Conservation (phyloP, 2,797 vertebrate genomes). For the Enteromius paludinosus region DNA sequence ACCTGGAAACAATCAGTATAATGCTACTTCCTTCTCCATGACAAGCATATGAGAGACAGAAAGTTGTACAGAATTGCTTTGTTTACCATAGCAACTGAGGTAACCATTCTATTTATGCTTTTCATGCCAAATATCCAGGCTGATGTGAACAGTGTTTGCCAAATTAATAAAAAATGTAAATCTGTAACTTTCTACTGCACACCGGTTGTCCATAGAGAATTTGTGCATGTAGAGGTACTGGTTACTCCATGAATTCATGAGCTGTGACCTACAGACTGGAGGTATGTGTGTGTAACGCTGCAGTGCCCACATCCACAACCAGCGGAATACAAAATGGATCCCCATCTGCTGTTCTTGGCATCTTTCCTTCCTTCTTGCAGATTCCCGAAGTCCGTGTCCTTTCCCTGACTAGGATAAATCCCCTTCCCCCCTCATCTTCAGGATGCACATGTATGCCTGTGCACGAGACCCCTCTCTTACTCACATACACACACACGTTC, state of each 20-base stretch:
- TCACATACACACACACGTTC: constrained; percentile 34
- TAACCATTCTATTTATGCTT: neutral
- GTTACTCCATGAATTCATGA: constrained; percentile 23
- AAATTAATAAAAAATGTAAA: neutral
- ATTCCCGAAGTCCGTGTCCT: neutral
- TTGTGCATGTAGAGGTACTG: neutral
- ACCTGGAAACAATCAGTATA: neutral
- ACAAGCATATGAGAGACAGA: neutral
- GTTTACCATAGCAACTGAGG: neutral
- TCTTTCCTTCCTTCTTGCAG: neutral
- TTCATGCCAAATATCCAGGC: neutral
- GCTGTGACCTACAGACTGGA: constrained; percentile 17
- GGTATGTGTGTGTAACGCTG: constrained; percentile 12
- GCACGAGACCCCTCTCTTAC: constrained; percentile 23
- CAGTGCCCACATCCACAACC: constrained; percentile 12
- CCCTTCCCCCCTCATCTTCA: constrained; percentile 17
- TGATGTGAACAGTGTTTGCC: neutral
- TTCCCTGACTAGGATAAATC: constrained; percentile 12
- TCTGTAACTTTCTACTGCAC: neutral
- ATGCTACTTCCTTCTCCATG: neutral
- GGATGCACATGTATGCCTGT: constrained; percentile 50
- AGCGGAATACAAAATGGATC: constrained; percentile 36
- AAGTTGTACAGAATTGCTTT: neutral
- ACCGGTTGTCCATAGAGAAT: neutral
- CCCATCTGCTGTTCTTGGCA: constrained; percentile 41